These are phyloP conservation scores for Adelphocoris suturalis DNA, from an alignment of 2,888 invertebrate genomes.

Conservation along the genomic window DNA sequence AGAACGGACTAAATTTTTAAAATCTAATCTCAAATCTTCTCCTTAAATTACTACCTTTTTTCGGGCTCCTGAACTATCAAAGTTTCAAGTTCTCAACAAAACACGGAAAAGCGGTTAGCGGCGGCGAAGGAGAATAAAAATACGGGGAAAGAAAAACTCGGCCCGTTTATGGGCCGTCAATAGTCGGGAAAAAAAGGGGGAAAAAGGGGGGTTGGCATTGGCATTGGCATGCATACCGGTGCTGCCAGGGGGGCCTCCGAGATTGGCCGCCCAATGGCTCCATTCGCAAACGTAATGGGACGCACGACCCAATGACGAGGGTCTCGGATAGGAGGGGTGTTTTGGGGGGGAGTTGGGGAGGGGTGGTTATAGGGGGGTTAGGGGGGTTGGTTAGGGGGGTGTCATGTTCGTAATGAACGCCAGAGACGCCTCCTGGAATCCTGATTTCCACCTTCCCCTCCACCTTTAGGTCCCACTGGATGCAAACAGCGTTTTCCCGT, in stretches of 20 bases:
- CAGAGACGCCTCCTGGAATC: conserved; percentile 2
- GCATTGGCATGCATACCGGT: conserved; percentile 7
- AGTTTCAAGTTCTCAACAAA: too few relatives aligned
- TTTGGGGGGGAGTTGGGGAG: too few relatives aligned
- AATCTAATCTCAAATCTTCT: too few relatives aligned
- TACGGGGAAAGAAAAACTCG: too few relatives aligned
- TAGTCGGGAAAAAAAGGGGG: neutral
- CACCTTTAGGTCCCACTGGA: neutral
- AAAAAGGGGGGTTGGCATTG: neutral
- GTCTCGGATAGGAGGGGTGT: too few relatives aligned
- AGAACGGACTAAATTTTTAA: too few relatives aligned
- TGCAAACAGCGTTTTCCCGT: too few relatives aligned
- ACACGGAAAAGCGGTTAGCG: too few relatives aligned
- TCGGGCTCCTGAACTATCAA: too few relatives aligned
- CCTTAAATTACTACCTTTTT: too few relatives aligned
- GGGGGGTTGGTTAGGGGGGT: neutral
- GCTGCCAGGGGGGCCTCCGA: neutral
- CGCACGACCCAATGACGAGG: neutral
- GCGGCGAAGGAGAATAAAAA: too few relatives aligned
- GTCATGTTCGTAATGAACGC: conserved; percentile 16
- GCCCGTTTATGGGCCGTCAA: neutral
- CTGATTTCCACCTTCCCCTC: conserved; percentile 1
- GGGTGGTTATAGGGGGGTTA: neutral
- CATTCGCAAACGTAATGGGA: neutral
- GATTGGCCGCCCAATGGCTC: neutral